phyloP scores from a whole-genome alignment of 2,797 vertebrate genomes.

The Heteromormyrus szaboi region DNA sequence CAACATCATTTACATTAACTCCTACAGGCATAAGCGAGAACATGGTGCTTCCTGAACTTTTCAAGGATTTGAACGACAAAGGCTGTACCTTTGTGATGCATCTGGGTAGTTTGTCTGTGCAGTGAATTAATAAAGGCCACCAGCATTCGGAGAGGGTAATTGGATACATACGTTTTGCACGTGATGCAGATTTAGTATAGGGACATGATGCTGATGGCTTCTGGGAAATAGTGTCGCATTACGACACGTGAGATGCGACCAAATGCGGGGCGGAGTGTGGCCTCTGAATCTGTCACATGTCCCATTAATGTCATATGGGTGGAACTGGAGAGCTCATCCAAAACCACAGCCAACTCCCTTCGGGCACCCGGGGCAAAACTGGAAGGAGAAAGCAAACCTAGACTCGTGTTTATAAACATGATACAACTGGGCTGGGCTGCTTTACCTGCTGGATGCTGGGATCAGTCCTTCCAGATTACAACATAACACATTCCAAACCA shows the following conservation, averaged over 20 bases:
- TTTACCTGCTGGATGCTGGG: neutral
- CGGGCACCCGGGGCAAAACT: neutral
- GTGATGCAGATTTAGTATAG: neutral
- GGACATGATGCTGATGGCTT: neutral
- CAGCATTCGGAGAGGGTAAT: neutral
- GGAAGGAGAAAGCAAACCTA: neutral
- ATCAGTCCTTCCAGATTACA: neutral
- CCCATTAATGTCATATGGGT: slow-evolving; percentile 13
- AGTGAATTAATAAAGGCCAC: neutral
- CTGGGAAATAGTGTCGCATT: neutral
- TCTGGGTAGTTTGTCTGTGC: neutral
- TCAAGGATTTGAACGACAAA: neutral
- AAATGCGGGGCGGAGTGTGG: neutral
- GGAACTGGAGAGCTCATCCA: neutral
- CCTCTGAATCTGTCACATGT: slow-evolving; percentile 12
- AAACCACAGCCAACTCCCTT: neutral
- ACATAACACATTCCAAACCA: neutral
- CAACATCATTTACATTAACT: neutral
- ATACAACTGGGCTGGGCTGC: neutral
- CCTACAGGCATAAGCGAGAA: neutral
- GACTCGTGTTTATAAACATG: neutral
- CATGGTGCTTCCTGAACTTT: neutral
- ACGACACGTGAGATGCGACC: neutral
- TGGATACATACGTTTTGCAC: neutral
- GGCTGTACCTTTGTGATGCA: neutral